Base-by-base conservation (phyloP, 2,113 vertebrate genomes). In the Pseudorhombus dupliciocellatus region DNA sequence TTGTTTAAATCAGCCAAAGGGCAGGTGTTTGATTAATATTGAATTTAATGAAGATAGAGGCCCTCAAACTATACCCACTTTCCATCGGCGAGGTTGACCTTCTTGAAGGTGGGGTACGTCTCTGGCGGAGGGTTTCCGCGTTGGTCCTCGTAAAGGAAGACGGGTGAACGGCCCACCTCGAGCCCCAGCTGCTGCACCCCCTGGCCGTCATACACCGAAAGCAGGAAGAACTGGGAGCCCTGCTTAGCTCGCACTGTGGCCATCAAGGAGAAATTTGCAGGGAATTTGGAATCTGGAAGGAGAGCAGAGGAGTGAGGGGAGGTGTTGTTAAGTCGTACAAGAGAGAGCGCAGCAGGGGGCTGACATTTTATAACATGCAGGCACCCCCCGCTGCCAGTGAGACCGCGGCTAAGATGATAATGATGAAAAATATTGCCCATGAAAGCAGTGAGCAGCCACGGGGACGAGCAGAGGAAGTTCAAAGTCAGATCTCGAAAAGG, bases 221-320 rank as follows among this genome's bases (percentile, higher is more conserved):
- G 84, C 18, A 98, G 88, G 77, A 97, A 95, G 64, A 94, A 92
- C 72, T 89, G 94, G 2, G 84, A 81, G n/a, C 92, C 94, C 24
- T 92, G 93, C 68, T 85, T 95, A 16, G 92, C 94, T 54, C 94
- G 89, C 21, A 97, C 46, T 0, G 96, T 96, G 18, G 91, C 48
- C 92, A 97, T 89, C 79, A 98, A 44, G 0, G 97, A 97, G 89
- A 98, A 98, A 70, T 95, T 88, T 78, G 89, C 87, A 0, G 97
- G 97, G 78, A 98, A 97, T 14, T 25, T 68, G 0, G 91, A 93
- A 24, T 93, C 96, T 98, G 86, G 22, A 14, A n/a, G 22, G 16
- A 40, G 5, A 57, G 24, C 24, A 42, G 42, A 25, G 57, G 42
- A 64, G 14, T 64, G 31, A 73, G 54, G 66, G 51, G 30, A 44